Conservation (phyloP, 2,113 vertebrate species). For the Syrmaticus mikado region DNA sequence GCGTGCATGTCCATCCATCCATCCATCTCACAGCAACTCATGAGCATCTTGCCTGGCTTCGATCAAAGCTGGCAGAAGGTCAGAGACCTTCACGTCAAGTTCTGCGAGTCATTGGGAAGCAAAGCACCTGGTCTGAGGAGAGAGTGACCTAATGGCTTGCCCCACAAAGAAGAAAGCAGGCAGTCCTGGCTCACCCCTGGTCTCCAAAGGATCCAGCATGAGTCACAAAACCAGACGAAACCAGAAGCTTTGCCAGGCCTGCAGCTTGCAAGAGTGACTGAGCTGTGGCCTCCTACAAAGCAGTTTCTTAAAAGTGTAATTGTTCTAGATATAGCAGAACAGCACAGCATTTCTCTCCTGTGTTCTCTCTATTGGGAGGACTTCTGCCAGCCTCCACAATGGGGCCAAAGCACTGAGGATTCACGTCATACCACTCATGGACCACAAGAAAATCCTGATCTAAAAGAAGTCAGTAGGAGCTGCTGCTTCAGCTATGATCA, state of each 20-base stretch:
- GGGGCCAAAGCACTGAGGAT: neutral
- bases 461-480: neutral
- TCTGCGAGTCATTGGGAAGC: neutral
- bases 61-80: conserved; percentile 28
- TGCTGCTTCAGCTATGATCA: neutral
- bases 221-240: neutral
- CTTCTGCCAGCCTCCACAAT: rapidly evolving
- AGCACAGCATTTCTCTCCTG: neutral
- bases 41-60: conserved; percentile 23
- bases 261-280: rapidly evolving
- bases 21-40: neutral
- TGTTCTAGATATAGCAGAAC: neutral
- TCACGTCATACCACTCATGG: rapidly evolving
- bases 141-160: neutral
- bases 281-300: neutral
- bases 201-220: neutral
- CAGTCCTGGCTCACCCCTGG: neutral
- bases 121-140: neutral
- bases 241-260: neutral
- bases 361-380: neutral
- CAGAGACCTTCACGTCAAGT: neutral
- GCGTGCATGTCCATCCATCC: neutral
- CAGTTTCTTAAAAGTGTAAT: neutral
- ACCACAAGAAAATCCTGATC: neutral
- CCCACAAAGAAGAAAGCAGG: neutral